A percentile compares a stretch with the other conserved stretches of the same genome.
phyloP scores from a whole-genome alignment of 2,888 invertebrate species.

The Lymantria dispar region DNA sequence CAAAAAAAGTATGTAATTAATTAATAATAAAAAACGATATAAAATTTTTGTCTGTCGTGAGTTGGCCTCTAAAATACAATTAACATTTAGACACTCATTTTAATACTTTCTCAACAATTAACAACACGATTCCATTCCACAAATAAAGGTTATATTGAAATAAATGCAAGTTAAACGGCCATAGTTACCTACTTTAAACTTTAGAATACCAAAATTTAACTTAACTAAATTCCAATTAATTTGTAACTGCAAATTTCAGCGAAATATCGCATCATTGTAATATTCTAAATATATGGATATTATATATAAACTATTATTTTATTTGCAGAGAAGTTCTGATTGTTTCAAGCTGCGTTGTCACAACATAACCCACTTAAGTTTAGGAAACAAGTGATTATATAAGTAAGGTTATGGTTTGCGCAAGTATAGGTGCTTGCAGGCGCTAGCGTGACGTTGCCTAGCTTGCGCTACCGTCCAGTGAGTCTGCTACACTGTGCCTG shows the following conservation, averaged over 20 bases:
- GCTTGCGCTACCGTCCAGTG: conserved; percentile 21
- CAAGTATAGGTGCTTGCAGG: conserved; percentile 43
- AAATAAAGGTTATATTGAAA: no score
- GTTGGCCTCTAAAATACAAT: no score
- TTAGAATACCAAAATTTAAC: no score
- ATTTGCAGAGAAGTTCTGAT: not conserved
- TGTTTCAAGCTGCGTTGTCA: conserved; percentile 26
- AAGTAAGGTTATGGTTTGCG: conserved; percentile 63
- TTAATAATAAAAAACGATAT: no score
- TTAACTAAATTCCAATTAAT: no score
- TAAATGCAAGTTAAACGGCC: no score
- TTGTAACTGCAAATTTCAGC: not conserved
- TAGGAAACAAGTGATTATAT: conserved; percentile 62
- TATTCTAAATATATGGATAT: not conserved
- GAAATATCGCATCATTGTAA: not conserved
- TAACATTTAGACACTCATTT: no score
- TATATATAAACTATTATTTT: not conserved
- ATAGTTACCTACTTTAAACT: no score
- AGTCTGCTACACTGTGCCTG: conserved; percentile 12
- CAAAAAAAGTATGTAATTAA: no score
- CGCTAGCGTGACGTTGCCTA: conserved; percentile 20
- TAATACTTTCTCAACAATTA: no score
- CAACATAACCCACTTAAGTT: conserved; percentile 45
- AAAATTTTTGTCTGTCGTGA: no score
- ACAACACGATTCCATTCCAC: no score